Evolutionary conservation across 2,113 vertebrate species (phyloP).

Genomic region (Salvelinus namaycush): DNA sequence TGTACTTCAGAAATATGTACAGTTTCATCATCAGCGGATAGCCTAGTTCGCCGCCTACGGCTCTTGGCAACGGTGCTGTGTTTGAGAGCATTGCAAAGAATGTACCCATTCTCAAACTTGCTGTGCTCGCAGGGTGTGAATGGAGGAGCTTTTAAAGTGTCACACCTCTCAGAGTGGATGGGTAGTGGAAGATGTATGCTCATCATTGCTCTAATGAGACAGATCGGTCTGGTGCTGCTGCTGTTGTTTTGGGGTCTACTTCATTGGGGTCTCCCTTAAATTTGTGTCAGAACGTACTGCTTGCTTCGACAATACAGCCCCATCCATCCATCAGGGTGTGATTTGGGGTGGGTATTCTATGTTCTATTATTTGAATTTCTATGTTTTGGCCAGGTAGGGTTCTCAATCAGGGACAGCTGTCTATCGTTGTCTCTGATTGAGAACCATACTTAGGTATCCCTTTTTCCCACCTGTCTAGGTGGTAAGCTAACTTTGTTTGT

Average conservation of each 20-base stretch:
- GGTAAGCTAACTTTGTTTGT: too few species aligned
- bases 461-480: too few species aligned
- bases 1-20: neutral
- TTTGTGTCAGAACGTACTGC: neutral
- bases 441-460: too few species aligned
- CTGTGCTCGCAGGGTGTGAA: neutral
- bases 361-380: too few species aligned
- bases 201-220: neutral
- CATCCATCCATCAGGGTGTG: too few species aligned
- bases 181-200: neutral
- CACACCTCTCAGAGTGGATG: neutral
- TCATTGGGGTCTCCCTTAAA: neutral
- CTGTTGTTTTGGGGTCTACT: neutral
- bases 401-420: too few species aligned
- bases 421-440: too few species aligned
- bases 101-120: too few species aligned
- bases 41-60: neutral
- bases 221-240: neutral
- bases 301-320: neutral
- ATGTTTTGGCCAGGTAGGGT: too few species aligned
- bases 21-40: neutral
- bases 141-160: neutral
- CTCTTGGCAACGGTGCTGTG: conserved; percentile 1
- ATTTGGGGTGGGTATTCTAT: too few species aligned
- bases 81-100: neutral